Base-by-base conservation (phyloP, 2,888 invertebrate genomes). In the Catocala sponsa region DNA sequence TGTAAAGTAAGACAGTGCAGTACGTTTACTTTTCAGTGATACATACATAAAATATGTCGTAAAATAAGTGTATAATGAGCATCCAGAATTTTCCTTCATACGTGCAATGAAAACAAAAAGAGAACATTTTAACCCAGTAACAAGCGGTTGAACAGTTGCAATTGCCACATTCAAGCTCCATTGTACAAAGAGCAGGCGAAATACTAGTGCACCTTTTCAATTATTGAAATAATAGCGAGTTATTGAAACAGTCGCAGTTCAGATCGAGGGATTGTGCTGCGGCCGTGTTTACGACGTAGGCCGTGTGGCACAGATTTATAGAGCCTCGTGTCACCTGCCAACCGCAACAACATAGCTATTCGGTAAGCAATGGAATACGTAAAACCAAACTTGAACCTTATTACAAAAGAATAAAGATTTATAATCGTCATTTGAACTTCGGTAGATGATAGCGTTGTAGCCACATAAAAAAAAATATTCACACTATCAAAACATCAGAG, bases 311-410 rank as follows among this genome's bases (percentile, higher is more conserved):
- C 79, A 89, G 89, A 92, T 91, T 92, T 91, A 92, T 91, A 86
- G 89, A 84, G 81, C 74, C 83, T 81, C 82, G 84, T 90, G 91
- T 91, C 90, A 91, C 90, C 91, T 91, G 91, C 88, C 90, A 88
- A 79, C 88, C 83, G 83, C 88, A 90, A 90, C 89, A 90, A 88
- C 86, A 84, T 68, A 70, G 83, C 83, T 82, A 82, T 82, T 83
- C 80, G 73, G 83, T 80, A 82, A 82, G 81, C 82, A 80, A 80
- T 78, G 73, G 59, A 65, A 64, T 59, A n/a, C 11, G 4, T 7
- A 57, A 72, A 77, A 68, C 60, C 62, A 65, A 85, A 79, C 79
- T 71, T 76, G 62, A 68, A 74, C 72, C 75, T 64, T 84, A 79
- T 64, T 65, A 44, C 59, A 58, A n/a, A 12, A n/a, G 48, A 9